Conservation (phyloP, 2,888 invertebrate species). For the Prionchulus punctatus region DNA sequence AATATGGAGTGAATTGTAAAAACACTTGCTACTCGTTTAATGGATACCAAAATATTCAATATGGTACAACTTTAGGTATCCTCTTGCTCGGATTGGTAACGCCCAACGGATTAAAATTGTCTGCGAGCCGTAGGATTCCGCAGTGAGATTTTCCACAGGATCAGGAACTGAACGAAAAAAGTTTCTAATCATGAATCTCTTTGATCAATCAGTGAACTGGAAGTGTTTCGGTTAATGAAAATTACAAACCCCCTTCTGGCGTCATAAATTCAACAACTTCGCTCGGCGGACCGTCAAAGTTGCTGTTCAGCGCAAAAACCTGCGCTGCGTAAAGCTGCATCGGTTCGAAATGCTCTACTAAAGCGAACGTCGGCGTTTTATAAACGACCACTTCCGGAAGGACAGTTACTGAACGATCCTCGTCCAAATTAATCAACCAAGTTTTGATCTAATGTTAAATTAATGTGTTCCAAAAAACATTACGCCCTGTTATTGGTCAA, state of each 20-base stretch:
- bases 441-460: not conserved
- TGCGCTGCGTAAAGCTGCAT: slow-evolving; percentile 69
- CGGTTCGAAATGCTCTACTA: slow-evolving; percentile 61
- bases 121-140: slow-evolving; percentile 67
- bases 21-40: no score
- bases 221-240: no score
- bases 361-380: slow-evolving; percentile 44
- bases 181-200: no score
- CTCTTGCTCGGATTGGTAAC: slow-evolving; percentile 75
- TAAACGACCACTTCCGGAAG: not conserved
- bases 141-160: slow-evolving; percentile 64
- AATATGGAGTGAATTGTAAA: not conserved
- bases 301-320: slow-evolving; percentile 75
- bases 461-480: not conserved
- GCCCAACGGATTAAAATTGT: slow-evolving; percentile 80
- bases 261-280: slow-evolving; percentile 64
- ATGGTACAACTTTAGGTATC: slow-evolving; percentile 32
- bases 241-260: slow-evolving; percentile 59
- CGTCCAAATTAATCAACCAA: not conserved
- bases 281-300: slow-evolving; percentile 59
- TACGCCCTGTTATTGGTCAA: not conserved
- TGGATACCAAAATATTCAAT: not conserved
- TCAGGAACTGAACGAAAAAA: slow-evolving; percentile 49
- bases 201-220: no score
- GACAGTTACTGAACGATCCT: not conserved